Evolutionary conservation across 1,140 invertebrate species (phyloP), one percentile per base, ranked within the genome.

Genomic region (Aphaenogaster ashmeadi): DNA sequence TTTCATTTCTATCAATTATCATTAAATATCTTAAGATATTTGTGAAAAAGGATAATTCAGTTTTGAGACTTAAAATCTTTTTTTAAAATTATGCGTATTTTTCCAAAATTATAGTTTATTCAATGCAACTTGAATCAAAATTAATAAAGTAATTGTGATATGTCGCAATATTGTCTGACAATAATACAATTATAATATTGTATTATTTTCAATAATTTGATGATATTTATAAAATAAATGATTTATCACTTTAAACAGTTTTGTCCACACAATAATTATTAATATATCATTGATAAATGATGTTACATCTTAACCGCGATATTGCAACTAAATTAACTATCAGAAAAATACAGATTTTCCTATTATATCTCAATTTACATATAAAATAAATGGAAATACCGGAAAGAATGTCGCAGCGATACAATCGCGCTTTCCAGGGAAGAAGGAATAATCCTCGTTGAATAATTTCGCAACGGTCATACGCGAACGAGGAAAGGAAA

Each of bases 181-280:
- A 69, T 69, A 2, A 6, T 69, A 69, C 21, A 44, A 44, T 69
- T 69, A 69, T 21, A 44, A 13, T 13, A 27, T 27, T 27, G 27
- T 2, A 13, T 5, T 44, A 44, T 2, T 69, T 38, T 44, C 9
- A 11, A n/a, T 67, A 67, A 38, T 38, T 66, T 38, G 11, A 33
- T 72, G 21, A 13, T 75, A 56, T 41, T 75, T 44, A 44, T 52
- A 38, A 75, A 75, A 75, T 21, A 54, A 74, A 1, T 74, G 3
- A 56, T 21, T 38, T 33, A n/a, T n/a, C 41, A 3, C 9, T n/a
- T 47, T 50, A 15, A 33, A 50, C 15, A 52, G 21, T 11, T 13
- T 38, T 6, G 0, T 15, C 13, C 15, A n/a, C n/a, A n/a, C n/a
- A 74, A 6, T 1, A 15, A 74, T 56, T 41, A 75, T 27, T 38